Evolutionary conservation across 2,888 invertebrate species (phyloP), one percentile per base, ranked within the genome.

Genomic region (Volucella inanis): DNA sequence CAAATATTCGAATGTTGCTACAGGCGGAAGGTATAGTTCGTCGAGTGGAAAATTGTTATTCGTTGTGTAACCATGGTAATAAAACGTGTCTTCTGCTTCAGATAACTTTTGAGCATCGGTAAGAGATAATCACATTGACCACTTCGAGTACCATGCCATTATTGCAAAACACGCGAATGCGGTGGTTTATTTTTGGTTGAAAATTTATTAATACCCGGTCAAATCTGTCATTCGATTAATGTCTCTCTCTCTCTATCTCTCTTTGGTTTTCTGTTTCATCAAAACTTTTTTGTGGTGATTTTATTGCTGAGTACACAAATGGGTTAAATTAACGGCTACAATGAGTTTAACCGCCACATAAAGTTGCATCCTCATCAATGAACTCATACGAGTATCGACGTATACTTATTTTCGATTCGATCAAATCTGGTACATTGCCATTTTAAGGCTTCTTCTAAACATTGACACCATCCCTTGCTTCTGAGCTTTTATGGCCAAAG

Each of bases 1-100:
- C 85, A 85, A 68, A 67, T 50, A 49, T 49, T 38, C 57, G 15
- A 15, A 78, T 79, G 59, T 70, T 70, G 78, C 49, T 68, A 76
- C 70, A 67, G 57, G 67, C 80, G 67, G 57, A 72, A 68, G 76
- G 72, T 62, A 81, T 72, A 85, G 71, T 85, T 81, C 85, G 85
- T 85, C 64, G 72, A 85, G 85, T 85, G 85, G 85, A 85, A 85
- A 85, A 85, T 85, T 85, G 85, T 85, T 85, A 77, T 85, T 85
- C 85, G 85, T 85, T 85, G 85, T 85, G 85, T 85, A 85, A 85
- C 85, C 81, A 85, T 85, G 85, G 61, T 67, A 85, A 85, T 85
- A 81, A 85, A 77, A 85, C 81, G 85, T 80, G 81, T 81, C 85
- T 85, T 85, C 85, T 80, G 77, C 76, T 72, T 71, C 72, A 70